Evolutionary conservation across 2,888 invertebrate species (phyloP).

Genomic region (Xylota sylvarum): DNA sequence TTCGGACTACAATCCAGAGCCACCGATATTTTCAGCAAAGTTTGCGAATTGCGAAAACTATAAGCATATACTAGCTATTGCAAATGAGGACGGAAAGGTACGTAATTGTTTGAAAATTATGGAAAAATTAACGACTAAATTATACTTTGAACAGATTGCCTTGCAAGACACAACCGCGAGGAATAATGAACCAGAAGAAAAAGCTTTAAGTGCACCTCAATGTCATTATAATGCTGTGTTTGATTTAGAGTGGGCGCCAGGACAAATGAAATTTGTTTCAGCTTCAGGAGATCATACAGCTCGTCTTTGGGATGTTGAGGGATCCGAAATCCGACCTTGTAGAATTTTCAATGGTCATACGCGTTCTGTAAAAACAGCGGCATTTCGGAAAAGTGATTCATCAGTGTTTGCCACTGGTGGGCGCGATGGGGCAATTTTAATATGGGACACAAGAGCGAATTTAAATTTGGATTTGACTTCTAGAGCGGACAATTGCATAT

Average conservation of each 20-base stretch:
- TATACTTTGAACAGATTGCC: conserved; percentile 80
- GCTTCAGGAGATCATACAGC: conserved; percentile 95
- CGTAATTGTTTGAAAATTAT: background rate
- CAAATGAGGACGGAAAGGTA: conserved; percentile 94
- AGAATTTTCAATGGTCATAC: conserved; percentile 91
- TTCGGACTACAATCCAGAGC: conserved; percentile 87
- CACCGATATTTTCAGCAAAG: conserved; percentile 92
- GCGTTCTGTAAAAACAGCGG: conserved; percentile 93
- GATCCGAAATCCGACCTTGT: conserved; percentile 85
- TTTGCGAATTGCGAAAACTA: conserved; percentile 89
- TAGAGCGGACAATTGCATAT: conserved; percentile 90
- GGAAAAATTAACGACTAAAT: background rate
- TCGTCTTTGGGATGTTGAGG: conserved; percentile 90
- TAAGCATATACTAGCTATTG: conserved; percentile 91
- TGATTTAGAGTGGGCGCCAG: conserved; percentile 94
- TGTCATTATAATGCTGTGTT: conserved; percentile 95
- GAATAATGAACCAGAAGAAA: conserved; percentile 83
- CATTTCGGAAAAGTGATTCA: conserved; percentile 89
- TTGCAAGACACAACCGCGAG: conserved; percentile 86
- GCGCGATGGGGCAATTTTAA: conserved; percentile 93
- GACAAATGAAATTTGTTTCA: conserved; percentile 91
- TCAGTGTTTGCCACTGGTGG: conserved; percentile 95
- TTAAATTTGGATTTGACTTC: conserved; percentile 85
- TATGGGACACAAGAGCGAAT: conserved; percentile 92
- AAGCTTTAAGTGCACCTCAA: conserved; percentile 86